phyloP scores from a whole-genome alignment of 2,888 invertebrate species.

The Agriopis aurantiaria region DNA sequence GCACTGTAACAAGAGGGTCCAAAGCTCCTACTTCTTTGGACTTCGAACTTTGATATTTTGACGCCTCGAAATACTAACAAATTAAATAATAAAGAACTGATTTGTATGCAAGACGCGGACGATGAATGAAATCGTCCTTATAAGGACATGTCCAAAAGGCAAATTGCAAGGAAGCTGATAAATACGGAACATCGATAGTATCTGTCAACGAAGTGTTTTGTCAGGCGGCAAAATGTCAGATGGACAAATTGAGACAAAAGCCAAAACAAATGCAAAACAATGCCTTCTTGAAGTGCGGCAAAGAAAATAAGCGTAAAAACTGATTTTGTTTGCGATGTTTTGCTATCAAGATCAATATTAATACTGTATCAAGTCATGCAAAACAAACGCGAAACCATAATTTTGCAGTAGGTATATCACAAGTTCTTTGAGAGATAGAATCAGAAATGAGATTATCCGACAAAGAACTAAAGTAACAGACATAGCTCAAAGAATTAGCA shows the following conservation, averaged over 20 bases:
- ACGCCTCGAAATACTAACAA: slow-evolving; percentile 76
- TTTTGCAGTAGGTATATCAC: too few species aligned
- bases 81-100: slow-evolving; percentile 75
- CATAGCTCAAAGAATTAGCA: too few species aligned
- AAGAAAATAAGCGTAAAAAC: background rate
- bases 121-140: slow-evolving; percentile 60
- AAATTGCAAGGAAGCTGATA: slow-evolving; percentile 52
- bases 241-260: slow-evolving; percentile 36
- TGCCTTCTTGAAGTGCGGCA: background rate
- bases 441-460: too few species aligned
- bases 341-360: background rate
- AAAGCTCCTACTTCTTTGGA: slow-evolving; percentile 54
- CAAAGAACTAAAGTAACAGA: too few species aligned
- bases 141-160: slow-evolving; percentile 55
- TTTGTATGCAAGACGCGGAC: slow-evolving; percentile 72
- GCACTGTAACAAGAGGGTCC: slow-evolving; percentile 26
- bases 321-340: background rate
- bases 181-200: slow-evolving; percentile 40
- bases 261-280: background rate
- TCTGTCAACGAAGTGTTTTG: slow-evolving; percentile 40
- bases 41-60: slow-evolving; percentile 69
- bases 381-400: too few species aligned
- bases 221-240: slow-evolving; percentile 31
- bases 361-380: background rate
- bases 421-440: too few species aligned